Evolutionary conservation across 2,888 invertebrate species (phyloP).

Genomic region (Scaptomyza polygonia): DNA sequence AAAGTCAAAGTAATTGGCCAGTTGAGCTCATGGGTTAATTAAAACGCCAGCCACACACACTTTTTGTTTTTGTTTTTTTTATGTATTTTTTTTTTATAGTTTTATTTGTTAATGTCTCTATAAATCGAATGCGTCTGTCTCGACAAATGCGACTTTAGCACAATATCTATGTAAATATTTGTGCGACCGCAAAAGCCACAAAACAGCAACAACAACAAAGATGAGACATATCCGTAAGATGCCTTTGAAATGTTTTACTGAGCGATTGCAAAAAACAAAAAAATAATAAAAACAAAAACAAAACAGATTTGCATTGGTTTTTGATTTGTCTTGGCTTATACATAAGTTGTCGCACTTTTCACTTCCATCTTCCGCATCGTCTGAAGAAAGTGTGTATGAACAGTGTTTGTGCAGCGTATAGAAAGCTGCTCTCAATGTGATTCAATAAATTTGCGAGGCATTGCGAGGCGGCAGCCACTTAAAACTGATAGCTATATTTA

Average conservation of each 20-base stretch:
- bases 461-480: conserved; percentile 68
- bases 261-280: conserved; percentile 6
- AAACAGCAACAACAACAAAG: background rate
- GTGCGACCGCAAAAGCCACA: conserved; percentile 69
- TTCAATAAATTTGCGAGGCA: conserved; percentile 72
- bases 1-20: conserved; percentile 72
- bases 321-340: conserved; percentile 36
- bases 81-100: too few species aligned
- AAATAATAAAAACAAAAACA: too few species aligned
- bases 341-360: conserved; percentile 50
- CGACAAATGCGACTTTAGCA: conserved; percentile 26
- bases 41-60: conserved; percentile 72
- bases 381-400: conserved; percentile 40
- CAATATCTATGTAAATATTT: conserved; percentile 69
- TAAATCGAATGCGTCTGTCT: conserved; percentile 45
- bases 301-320: conserved; percentile 43
- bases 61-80: conserved; percentile 32
- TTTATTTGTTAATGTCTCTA: conserved; percentile 30
- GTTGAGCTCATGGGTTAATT: conserved; percentile 77
- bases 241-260: conserved; percentile 72
- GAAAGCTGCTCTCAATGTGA: conserved; percentile 68
- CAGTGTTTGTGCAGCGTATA: conserved; percentile 13
- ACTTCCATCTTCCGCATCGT: conserved; percentile 61
- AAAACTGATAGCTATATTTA: conserved; percentile 77
- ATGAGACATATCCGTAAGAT: conserved; percentile 72